Conservation (phyloP, 2,797 vertebrate genomes). For the Schizothorax lantsangensis region DNA sequence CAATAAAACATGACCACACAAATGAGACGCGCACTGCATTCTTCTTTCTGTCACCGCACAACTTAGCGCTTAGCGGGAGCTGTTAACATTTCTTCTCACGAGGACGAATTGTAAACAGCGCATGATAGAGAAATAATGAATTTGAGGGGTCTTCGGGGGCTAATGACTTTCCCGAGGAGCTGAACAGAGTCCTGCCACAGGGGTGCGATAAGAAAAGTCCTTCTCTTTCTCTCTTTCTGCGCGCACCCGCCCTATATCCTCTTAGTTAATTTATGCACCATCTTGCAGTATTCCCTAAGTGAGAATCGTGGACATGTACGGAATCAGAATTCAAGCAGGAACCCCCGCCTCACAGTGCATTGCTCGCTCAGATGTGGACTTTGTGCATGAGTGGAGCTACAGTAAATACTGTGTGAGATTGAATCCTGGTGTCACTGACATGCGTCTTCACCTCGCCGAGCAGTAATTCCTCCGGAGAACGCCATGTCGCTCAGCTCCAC, state of each 20-base stretch:
- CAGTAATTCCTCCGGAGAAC: constrained; percentile 64
- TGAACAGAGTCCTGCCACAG: constrained; percentile 21
- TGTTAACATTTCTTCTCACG: constrained; percentile 35
- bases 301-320: constrained; percentile 58
- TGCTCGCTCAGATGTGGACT: constrained; percentile 48
- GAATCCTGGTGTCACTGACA: constrained; percentile 62
- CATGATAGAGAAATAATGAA: constrained; percentile 52
- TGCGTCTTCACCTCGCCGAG: constrained; percentile 61
- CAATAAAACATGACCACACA: constrained; percentile 17
- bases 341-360: constrained; percentile 27
- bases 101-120: constrained; percentile 6
- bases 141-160: constrained; percentile 22
- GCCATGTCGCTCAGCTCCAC: constrained; percentile 57
- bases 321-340: constrained; percentile 38
- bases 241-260: constrained; percentile 11
- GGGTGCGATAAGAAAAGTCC: constrained; percentile 30
- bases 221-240: constrained; percentile 44
- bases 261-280: constrained; percentile 77
- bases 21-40: neutral
- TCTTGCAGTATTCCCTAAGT: constrained; percentile 71
- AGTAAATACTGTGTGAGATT: constrained; percentile 70
- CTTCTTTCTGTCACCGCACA: neutral
- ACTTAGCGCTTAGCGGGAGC: neutral
- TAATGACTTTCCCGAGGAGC: constrained; percentile 36
- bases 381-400: constrained; percentile 60